These are phyloP conservation scores for Sphenopsis melanotis DNA, from an alignment of 2,797 vertebrate genomes.

Conservation along the genomic window DNA sequence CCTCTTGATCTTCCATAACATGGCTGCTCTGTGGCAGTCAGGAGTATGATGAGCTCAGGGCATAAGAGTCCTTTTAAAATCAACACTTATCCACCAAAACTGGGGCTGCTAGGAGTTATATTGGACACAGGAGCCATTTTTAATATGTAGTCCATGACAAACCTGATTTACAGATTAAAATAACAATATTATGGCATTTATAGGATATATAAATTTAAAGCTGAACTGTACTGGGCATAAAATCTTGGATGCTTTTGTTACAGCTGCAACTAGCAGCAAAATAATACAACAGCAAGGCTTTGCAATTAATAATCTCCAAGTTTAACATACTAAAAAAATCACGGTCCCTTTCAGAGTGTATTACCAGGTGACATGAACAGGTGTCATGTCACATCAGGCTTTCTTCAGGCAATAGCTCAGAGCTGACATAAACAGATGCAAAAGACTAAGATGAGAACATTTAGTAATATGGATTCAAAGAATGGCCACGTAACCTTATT, in stretches of 20 bases:
- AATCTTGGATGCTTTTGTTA: slow-evolving; percentile 45
- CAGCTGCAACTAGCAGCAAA: slow-evolving; percentile 49
- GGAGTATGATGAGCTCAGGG: slow-evolving; percentile 54
- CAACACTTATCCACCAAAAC: slow-evolving; percentile 44
- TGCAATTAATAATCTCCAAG: slow-evolving; percentile 50
- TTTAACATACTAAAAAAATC: slow-evolving; percentile 19
- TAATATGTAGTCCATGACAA: slow-evolving; percentile 61
- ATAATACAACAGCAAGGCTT: slow-evolving; percentile 23
- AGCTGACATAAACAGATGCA: slow-evolving; percentile 63
- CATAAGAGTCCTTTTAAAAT: slow-evolving; percentile 56
- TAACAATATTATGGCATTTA: slow-evolving; percentile 65
- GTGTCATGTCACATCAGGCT: slow-evolving; percentile 52
- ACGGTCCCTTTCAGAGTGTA: slow-evolving; percentile 19
- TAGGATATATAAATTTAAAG: slow-evolving; percentile 64
- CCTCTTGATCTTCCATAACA: slow-evolving; percentile 25
- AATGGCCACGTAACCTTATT: background rate
- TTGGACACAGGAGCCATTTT: slow-evolving; percentile 52
- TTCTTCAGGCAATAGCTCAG: slow-evolving; percentile 46
- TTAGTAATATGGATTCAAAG: background rate
- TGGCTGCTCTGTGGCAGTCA: slow-evolving; percentile 40
- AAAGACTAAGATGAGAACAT: slow-evolving; percentile 28
- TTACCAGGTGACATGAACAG: slow-evolving; percentile 63
- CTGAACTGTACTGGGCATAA: slow-evolving; percentile 44
- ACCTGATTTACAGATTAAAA: slow-evolving; percentile 73
- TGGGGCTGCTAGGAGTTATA: slow-evolving; percentile 62